Conservation (phyloP, 1,140 invertebrate species). For the Nilaparvata lugens region DNA sequence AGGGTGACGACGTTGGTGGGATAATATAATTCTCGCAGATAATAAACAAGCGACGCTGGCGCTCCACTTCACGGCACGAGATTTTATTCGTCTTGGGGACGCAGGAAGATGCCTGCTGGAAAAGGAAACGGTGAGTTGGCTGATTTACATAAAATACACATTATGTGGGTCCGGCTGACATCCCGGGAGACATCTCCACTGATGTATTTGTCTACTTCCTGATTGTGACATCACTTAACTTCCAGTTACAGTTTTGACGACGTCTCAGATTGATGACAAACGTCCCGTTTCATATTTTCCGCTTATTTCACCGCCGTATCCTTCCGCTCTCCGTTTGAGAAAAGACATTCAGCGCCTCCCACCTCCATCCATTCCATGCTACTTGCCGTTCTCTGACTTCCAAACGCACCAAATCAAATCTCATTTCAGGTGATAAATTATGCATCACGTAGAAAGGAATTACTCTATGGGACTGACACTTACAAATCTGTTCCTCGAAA, state of each 20-base stretch:
- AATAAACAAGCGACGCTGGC: neutral
- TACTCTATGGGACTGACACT: too few species aligned
- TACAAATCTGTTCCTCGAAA: too few species aligned
- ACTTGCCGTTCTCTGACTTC: too few species aligned
- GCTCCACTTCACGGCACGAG: neutral
- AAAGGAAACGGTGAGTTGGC: neutral
- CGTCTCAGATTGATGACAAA: conserved; percentile 1
- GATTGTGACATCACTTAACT: conserved; percentile 5
- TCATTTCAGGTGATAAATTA: too few species aligned
- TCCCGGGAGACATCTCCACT: conserved; percentile 1
- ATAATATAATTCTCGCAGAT: conserved; percentile 5
- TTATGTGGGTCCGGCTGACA: conserved; percentile 1
- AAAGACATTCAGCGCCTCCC: too few species aligned
- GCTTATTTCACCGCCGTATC: too few species aligned
- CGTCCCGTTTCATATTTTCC: too few species aligned
- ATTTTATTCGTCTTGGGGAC: neutral
- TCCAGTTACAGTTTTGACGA: neutral
- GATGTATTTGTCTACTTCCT: conserved; percentile 4
- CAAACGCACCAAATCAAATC: too few species aligned
- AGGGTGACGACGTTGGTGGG: neutral
- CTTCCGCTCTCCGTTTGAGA: too few species aligned
- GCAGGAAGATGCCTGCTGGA: conserved; percentile 1
- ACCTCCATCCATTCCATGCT: too few species aligned
- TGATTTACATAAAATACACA: conserved; percentile 4
- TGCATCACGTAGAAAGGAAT: too few species aligned